phyloP scores from a whole-genome alignment of 2,888 invertebrate genomes.

The Myopa tessellatipennis region DNA sequence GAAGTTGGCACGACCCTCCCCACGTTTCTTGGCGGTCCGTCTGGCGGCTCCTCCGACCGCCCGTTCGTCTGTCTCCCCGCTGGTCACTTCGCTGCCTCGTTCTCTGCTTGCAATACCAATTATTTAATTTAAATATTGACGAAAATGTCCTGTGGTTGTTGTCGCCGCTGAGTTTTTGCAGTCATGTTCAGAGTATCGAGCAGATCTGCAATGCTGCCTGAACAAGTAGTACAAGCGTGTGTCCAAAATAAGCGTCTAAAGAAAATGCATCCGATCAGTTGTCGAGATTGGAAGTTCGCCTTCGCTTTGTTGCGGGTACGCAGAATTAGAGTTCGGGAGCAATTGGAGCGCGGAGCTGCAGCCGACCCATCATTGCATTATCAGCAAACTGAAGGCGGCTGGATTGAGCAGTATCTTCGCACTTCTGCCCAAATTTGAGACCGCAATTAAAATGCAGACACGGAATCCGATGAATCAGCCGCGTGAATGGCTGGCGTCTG shows the following conservation, averaged over 20 bases:
- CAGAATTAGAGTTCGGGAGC: neutral
- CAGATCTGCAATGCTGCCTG: neutral
- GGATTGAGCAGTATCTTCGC: neutral
- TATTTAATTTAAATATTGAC: constrained; percentile 35
- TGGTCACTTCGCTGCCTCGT: neutral
- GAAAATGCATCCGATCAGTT: neutral
- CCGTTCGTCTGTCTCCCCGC: neutral
- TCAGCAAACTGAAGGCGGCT: neutral
- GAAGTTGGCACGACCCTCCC: constrained; percentile 26
- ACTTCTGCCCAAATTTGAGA: neutral
- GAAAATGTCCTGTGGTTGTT: constrained; percentile 25
- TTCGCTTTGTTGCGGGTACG: no score
- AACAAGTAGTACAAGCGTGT: neutral
- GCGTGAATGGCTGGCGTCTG: no score
- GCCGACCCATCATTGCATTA: neutral
- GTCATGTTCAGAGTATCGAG: neutral
- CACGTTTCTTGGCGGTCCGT: neutral
- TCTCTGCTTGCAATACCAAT: constrained; percentile 18
- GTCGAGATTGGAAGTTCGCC: neutral
- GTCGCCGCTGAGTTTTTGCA: neutral
- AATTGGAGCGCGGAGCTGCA: constrained; percentile 5
- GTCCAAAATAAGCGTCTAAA: neutral
- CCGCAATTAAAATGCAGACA: no score
- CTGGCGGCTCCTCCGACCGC: neutral
- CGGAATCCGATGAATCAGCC: neutral